A percentile compares a stretch with the other conserved stretches of the same genome.
Conservation (phyloP, 2,888 invertebrate species). For the Tortricodes alternella region DNA sequence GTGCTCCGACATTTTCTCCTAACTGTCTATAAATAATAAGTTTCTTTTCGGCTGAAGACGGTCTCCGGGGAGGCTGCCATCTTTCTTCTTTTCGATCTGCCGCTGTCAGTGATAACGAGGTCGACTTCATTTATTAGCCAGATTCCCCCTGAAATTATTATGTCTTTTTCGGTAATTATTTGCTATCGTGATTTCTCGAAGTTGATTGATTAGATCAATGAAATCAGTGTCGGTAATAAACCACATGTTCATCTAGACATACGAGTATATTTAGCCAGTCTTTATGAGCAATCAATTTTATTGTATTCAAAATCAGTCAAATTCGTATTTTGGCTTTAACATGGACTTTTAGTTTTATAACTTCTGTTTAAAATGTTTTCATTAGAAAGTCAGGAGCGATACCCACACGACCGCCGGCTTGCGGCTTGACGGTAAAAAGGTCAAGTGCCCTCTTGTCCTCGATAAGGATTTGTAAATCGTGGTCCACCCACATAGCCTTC, state of each 20-base stretch:
- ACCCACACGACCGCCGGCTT: slow-evolving; percentile 33
- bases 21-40: slow-evolving; percentile 33
- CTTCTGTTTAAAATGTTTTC: no score
- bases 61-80: slow-evolving; percentile 51
- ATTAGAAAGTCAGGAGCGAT: slow-evolving; percentile 44
- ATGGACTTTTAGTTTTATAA: no score
- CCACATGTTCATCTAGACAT: no score
- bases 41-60: slow-evolving; percentile 38
- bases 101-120: slow-evolving; percentile 57
- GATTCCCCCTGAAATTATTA: slow-evolving; percentile 40
- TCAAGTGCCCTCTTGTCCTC: slow-evolving; percentile 65
- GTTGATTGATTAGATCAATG: slow-evolving; percentile 1
- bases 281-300: no score
- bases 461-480: slow-evolving; percentile 67
- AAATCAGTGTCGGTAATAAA: background rate
- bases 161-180: slow-evolving; percentile 33
- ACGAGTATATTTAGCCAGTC: no score
- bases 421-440: slow-evolving; percentile 47
- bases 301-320: no score
- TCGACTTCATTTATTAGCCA: slow-evolving; percentile 52
- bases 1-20: slow-evolving; percentile 26
- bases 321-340: no score
- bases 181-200: slow-evolving; percentile 6
- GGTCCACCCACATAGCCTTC: slow-evolving; percentile 53
- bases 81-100: slow-evolving; percentile 54